Percentiles rank a stretch among this genome's conserved stretches.
Evolutionary conservation across 1,140 invertebrate genomes (phyloP).

Genomic region (Camponotus floridanus): DNA sequence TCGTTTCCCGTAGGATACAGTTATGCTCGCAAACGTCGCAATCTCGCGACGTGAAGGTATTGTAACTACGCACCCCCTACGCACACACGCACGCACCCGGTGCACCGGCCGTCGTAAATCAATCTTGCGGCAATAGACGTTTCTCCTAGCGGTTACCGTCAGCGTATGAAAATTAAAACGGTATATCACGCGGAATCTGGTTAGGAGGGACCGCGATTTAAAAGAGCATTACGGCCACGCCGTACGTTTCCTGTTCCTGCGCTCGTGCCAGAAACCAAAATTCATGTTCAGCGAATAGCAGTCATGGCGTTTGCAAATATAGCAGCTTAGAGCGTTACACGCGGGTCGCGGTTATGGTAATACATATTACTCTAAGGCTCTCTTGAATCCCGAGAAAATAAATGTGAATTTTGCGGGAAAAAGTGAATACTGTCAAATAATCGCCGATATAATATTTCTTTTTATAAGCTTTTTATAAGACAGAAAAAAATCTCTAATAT

Average conservation of each 20-base stretch:
- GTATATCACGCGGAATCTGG: slow-evolving; percentile 83
- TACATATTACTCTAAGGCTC: slow-evolving; percentile 28
- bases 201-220: slow-evolving; percentile 76
- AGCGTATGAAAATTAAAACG: slow-evolving; percentile 85
- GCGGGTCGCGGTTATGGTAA: not conserved
- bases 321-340: slow-evolving; percentile 39
- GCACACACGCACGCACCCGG: slow-evolving; percentile 14
- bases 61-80: slow-evolving; percentile 38
- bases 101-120: slow-evolving; percentile 78
- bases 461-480: not conserved
- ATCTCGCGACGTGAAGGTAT: slow-evolving; percentile 9
- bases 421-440: not conserved
- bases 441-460: not conserved
- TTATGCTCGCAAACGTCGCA: slow-evolving; percentile 10
- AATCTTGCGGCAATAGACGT: slow-evolving; percentile 82
- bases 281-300: slow-evolving; percentile 58
- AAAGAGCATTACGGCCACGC: slow-evolving; percentile 76
- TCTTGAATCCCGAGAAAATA: slow-evolving; percentile 17
- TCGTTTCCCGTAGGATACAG: not conserved
- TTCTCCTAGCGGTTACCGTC: slow-evolving; percentile 75
- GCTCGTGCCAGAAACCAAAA: slow-evolving; percentile 57
- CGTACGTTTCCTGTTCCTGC: slow-evolving; percentile 50
- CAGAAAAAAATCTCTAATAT: not conserved
- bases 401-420: not conserved
- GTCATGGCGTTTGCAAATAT: slow-evolving; percentile 55